Percentiles rank a stretch among this genome's conserved stretches.
These are phyloP conservation scores for Nasonia vitripennis DNA, from an alignment of 1,140 invertebrate genomes.

Conservation along the genomic window DNA sequence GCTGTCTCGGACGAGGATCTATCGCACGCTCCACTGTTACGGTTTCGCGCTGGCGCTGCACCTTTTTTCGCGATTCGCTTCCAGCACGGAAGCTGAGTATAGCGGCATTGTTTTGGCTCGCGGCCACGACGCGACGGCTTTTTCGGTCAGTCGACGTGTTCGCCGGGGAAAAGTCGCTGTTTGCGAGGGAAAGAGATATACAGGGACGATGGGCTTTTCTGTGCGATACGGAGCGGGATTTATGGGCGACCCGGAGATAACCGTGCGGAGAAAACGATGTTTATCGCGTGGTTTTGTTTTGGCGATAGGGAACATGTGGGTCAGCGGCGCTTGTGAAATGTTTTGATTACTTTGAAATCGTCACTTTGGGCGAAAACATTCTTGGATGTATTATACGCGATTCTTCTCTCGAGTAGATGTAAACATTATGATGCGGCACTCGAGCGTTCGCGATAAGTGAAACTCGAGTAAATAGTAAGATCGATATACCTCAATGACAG, in stretches of 20 bases:
- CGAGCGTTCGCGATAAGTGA: background rate
- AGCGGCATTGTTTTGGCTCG: conserved; percentile 18
- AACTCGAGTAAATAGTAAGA: background rate
- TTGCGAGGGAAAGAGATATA: background rate
- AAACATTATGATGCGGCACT: too few species aligned
- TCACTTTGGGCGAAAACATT: too few species aligned
- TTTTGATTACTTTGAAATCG: too few species aligned
- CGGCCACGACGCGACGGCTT: background rate
- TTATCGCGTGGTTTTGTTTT: too few species aligned
- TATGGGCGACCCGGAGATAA: too few species aligned
- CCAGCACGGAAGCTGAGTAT: background rate
- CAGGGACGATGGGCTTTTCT: background rate
- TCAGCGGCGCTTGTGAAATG: too few species aligned
- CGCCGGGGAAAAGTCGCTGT: background rate
- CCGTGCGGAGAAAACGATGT: too few species aligned
- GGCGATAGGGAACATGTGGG: too few species aligned
- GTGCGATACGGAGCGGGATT: too few species aligned
- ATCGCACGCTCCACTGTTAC: conserved; percentile 59
- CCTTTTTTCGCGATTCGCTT: background rate
- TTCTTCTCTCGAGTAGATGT: too few species aligned
- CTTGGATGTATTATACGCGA: too few species aligned
- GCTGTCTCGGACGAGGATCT: conserved; percentile 26
- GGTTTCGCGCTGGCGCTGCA: conserved; percentile 44
- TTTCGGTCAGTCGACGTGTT: background rate
- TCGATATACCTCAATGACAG: background rate